A percentile compares a stretch with the other conserved stretches of the same genome.
These are phyloP conservation scores for Cerastis rubricosa DNA, from an alignment of 2,888 invertebrate species.

Conservation along the genomic window DNA sequence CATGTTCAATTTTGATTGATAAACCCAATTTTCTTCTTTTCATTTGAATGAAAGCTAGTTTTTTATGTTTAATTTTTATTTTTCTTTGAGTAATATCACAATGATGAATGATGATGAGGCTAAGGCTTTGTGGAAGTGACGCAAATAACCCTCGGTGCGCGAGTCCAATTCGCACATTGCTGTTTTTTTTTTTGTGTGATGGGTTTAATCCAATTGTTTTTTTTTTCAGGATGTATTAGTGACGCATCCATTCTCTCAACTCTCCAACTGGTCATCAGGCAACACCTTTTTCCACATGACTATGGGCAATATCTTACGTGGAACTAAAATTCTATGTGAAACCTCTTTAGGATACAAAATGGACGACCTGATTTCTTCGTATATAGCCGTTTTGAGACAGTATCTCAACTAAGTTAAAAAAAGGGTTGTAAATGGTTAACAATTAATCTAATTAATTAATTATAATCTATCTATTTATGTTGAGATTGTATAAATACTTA, in stretches of 20 bases:
- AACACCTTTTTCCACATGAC: constrained; percentile 98
- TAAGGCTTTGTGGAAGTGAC: not conserved
- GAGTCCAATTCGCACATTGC: not conserved
- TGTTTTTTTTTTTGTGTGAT: not conserved
- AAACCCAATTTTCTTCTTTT: not conserved
- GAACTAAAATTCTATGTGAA: constrained; percentile 97
- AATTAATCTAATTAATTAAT: not conserved
- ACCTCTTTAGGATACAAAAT: constrained; percentile 98
- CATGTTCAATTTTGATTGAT: not conserved
- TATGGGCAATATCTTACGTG: constrained; percentile 98
- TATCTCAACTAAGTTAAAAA: constrained; percentile 75
- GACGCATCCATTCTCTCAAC: constrained; percentile 96
- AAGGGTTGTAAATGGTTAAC: constrained; percentile 1
- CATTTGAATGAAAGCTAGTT: not conserved
- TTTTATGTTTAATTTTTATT: not conserved
- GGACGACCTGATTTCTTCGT: constrained; percentile 98
- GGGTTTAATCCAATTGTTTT: constrained; percentile 17
- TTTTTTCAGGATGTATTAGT: constrained; percentile 93
- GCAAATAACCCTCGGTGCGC: not conserved
- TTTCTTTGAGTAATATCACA: not conserved
- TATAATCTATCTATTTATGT: not conserved
- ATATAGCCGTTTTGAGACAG: constrained; percentile 92
- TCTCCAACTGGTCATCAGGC: constrained; percentile 98
- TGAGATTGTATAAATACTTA: constrained; percentile 19
- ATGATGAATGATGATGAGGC: no score